Evolutionary conservation across 2,888 invertebrate species (phyloP).

Genomic region (Rambutsinella grinnellia): DNA sequence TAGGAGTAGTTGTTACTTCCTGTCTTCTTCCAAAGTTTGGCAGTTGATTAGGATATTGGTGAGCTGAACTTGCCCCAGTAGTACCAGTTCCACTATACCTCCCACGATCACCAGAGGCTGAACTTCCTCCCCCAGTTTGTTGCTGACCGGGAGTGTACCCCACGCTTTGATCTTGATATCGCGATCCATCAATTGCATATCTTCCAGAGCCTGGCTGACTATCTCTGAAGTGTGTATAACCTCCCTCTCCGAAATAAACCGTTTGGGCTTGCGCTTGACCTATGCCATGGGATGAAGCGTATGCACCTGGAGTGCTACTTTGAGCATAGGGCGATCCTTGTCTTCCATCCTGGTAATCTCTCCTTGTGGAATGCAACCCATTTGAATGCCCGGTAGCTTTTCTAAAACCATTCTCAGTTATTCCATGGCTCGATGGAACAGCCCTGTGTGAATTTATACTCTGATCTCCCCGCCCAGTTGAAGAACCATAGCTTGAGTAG

Average conservation of each 20-base stretch:
- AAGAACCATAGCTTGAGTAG: no score
- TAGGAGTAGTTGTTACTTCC: no score
- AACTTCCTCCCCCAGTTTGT: neutral
- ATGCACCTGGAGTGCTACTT: slow-evolving; percentile 29
- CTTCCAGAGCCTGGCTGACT: slow-evolving; percentile 23
- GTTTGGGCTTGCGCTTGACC: slow-evolving; percentile 55
- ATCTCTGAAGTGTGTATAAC: no score
- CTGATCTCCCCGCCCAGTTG: no score
- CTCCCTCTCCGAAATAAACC: slow-evolving; percentile 41
- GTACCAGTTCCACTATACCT: slow-evolving; percentile 5
- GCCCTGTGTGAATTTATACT: no score
- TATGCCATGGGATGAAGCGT: slow-evolving; percentile 14
- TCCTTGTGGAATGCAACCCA: no score
- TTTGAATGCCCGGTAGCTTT: no score
- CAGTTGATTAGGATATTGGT: no score
- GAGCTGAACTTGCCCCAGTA: neutral
- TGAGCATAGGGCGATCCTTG: slow-evolving; percentile 14
- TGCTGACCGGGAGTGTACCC: slow-evolving; percentile 9
- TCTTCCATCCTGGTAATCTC: no score
- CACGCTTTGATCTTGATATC: slow-evolving; percentile 35
- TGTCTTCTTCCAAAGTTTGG: no score
- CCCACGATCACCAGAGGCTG: neutral
- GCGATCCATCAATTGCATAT: neutral
- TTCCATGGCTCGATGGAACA: no score
- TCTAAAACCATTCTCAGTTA: no score